Base-by-base conservation (phyloP, 2,797 vertebrate genomes). In the Megalops cyprinoides region DNA sequence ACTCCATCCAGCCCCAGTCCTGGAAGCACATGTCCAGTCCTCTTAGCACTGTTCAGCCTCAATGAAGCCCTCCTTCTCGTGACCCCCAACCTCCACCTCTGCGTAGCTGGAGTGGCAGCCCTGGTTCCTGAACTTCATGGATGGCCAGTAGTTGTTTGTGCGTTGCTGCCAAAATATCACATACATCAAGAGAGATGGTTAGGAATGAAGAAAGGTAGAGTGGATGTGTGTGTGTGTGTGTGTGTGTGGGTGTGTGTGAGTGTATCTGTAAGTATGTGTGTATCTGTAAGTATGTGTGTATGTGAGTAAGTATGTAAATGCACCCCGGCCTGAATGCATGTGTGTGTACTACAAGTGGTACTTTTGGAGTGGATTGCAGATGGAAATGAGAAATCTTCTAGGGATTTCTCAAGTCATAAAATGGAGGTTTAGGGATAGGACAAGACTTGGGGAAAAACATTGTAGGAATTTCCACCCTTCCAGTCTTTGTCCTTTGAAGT, bases 121-220 rank as follows among this genome's bases (percentile, higher is more conserved):
- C 79, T 92, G 93, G 76, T 93, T 97, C 4, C 93, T 91, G 91
- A 97, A 97, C 86, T 96, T 97, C 94, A 96, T 93, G 82, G 95
- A 93, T 0, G 95, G 94, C 96, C 96, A 97, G 84, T 86, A 94
- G 74, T 87, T 95, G 10, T 92, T 89, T 42, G 67, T 89, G 83
- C 95, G 92, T 84, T 93, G 90, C 97, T 98, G 91, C 0, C 62
- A 31, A 86, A 76, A 77, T n/a, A 3, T 71, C 58, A n/a, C 49
- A 85, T 7, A 83, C 31, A 10, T 44, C 51, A 67, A 34, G 14
- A 56, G 39, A 31, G 73, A 37, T 3, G 9, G n/a, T 49, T 8
- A 60, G 48, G 44, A 42, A 76, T 44, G 58, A 46, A 60, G 28
- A 34, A 25, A 42, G 34, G 20, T 1, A n/a, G 51, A 76, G 37